These are phyloP conservation scores for Tachysurus fulvidraco DNA, from an alignment of 2,113 vertebrate genomes.

Conservation along the genomic window DNA sequence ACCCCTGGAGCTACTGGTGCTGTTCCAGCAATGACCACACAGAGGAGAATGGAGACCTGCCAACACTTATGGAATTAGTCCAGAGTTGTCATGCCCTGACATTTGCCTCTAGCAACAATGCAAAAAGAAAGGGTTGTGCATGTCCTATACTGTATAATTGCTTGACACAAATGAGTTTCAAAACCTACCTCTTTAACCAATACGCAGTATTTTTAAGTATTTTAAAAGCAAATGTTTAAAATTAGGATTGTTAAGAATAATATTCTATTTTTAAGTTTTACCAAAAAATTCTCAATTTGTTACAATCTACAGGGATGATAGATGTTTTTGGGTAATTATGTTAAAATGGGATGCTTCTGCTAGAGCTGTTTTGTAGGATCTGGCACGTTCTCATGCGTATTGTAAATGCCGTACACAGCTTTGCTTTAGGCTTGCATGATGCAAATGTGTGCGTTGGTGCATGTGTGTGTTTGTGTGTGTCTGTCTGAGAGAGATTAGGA, in stretches of 20 bases:
- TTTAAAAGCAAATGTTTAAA: neutral
- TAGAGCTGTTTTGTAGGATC: neutral
- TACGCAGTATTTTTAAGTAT: too few species aligned
- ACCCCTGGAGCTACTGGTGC: neutral
- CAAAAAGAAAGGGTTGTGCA: neutral
- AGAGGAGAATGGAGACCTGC: neutral
- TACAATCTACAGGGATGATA: neutral
- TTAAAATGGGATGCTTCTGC: neutral
- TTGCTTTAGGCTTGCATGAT: constrained; percentile 17
- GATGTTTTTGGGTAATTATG: neutral
- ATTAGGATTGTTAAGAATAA: neutral
- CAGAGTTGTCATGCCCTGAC: constrained; percentile 6
- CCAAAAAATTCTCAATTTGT: neutral
- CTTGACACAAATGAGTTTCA: neutral
- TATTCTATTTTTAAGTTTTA: neutral
- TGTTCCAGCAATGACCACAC: constrained; percentile 20
- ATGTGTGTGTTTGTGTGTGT: neutral
- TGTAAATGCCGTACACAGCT: neutral
- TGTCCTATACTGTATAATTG: neutral
- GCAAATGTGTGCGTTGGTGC: neutral
- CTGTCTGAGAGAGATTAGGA: neutral
- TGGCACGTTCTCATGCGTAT: neutral
- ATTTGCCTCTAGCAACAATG: constrained; percentile 4
- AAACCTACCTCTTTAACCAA: neutral
- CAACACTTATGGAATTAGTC: constrained; percentile 16